Conservation (phyloP, 2,888 invertebrate species). For the Aethes cnicana region DNA sequence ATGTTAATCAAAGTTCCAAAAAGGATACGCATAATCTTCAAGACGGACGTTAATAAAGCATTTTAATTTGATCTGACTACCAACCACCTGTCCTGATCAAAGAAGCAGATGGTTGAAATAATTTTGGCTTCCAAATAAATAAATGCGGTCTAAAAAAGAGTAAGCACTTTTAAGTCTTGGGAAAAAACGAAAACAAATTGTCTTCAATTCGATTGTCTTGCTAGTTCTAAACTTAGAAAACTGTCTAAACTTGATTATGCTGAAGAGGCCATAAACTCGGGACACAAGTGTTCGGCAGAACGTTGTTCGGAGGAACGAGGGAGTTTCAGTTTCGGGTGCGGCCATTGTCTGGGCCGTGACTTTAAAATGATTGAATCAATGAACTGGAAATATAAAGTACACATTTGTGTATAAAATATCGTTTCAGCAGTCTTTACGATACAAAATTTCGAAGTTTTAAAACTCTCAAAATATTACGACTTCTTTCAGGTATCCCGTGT, state of each 20-base stretch:
- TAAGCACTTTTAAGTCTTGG: too few species aligned
- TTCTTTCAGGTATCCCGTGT: too few species aligned
- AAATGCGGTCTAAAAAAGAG: too few species aligned
- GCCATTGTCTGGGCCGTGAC: slow-evolving; percentile 24
- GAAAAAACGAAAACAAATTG: too few species aligned
- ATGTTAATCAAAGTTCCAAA: slow-evolving; percentile 11
- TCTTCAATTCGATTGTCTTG: neutral
- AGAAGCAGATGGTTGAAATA: too few species aligned
- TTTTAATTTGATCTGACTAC: neutral
- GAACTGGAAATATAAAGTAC: slow-evolving; percentile 27
- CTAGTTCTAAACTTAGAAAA: slow-evolving; percentile 6
- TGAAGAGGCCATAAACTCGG: slow-evolving; percentile 13
- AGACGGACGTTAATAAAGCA: neutral
- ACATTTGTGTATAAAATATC: slow-evolving; percentile 23
- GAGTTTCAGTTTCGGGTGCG: neutral
- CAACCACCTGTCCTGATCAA: too few species aligned
- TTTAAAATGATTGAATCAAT: slow-evolving; percentile 26
- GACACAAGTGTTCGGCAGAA: slow-evolving; percentile 7
- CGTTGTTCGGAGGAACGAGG: neutral
- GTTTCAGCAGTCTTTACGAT: too few species aligned
- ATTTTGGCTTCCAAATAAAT: too few species aligned
- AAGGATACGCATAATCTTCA: slow-evolving; percentile 1
- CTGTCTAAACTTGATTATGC: slow-evolving; percentile 9
- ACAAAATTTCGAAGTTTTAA: too few species aligned
- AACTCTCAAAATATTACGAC: neutral